Percentiles rank a stretch among this genome's conserved stretches.
Conservation (phyloP, 64 coral and sea anemone genomes). For the Orbicella faveolata region DNA sequence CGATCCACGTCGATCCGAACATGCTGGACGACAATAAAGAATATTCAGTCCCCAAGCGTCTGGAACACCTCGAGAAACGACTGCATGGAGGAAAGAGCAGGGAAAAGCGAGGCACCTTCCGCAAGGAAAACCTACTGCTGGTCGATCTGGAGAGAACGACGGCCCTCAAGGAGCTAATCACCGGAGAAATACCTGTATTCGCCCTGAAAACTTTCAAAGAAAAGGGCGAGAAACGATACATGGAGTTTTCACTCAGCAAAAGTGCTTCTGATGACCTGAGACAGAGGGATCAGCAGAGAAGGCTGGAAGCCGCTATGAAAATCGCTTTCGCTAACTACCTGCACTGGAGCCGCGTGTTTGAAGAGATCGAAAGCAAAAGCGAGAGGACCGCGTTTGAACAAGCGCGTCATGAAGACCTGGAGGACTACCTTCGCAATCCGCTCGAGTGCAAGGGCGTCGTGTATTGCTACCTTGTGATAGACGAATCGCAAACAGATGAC, state of each 20-base stretch:
- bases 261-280: conserved; percentile 22
- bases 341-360: conserved; percentile 57
- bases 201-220: conserved; percentile 42
- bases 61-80: conserved; percentile 40
- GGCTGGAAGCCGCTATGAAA: conserved; percentile 50
- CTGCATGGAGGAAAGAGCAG: conserved; percentile 26
- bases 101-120: conserved; percentile 38
- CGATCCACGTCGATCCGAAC: conserved; percentile 17
- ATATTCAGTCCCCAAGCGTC: conserved; percentile 30
- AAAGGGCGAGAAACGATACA: conserved; percentile 42
- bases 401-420: conserved; percentile 52
- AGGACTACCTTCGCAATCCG: conserved; percentile 68
- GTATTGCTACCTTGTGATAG: conserved; percentile 69
- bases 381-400: conserved; percentile 51
- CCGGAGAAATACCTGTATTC: conserved; percentile 28
- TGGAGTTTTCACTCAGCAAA: conserved; percentile 22
- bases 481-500: conserved; percentile 19
- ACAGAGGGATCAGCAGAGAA: conserved; percentile 23
- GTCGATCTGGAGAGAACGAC: conserved; percentile 28
- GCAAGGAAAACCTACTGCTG: conserved; percentile 45
- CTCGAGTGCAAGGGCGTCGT: conserved; percentile 68
- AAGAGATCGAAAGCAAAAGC: conserved; percentile 50
- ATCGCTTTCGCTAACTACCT: conserved; percentile 55
- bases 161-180: conserved; percentile 1
- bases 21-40: conserved; percentile 47